These are phyloP conservation scores for Theristicus caerulescens DNA, from an alignment of 2,113 vertebrate genomes.

Conservation along the genomic window DNA sequence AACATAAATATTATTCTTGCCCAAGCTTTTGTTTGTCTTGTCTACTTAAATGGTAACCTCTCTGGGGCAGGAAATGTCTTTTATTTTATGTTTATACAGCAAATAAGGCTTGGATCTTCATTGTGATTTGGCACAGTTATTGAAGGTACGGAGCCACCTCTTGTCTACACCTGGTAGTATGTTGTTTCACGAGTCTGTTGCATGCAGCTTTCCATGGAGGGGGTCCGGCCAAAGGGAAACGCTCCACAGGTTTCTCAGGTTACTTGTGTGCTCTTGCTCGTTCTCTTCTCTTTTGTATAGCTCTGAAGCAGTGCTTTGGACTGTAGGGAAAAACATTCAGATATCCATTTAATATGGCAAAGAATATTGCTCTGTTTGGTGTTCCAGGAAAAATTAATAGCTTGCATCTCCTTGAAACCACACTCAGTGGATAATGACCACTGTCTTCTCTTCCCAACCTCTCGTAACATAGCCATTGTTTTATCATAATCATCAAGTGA, in stretches of 20 bases:
- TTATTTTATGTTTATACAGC: background rate
- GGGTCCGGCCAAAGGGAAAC: background rate
- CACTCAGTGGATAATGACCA: background rate
- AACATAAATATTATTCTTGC: slow-evolving; percentile 26
- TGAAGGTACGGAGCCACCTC: background rate
- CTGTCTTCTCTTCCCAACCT: background rate
- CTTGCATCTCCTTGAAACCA: background rate
- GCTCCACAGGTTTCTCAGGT: background rate
- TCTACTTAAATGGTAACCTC: background rate
- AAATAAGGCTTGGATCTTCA: background rate
- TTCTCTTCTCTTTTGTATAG: background rate
- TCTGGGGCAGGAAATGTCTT: background rate
- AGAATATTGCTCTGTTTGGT: background rate
- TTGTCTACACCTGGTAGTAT: background rate
- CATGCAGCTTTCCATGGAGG: background rate
- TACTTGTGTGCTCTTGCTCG: background rate
- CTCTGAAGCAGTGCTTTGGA: background rate
- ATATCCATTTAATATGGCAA: background rate
- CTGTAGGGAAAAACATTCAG: background rate
- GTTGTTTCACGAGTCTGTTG: background rate
- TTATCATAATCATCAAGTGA: background rate
- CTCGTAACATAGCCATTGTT: background rate
- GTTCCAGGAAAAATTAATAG: background rate
- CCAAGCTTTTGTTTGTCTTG: slow-evolving; percentile 7
- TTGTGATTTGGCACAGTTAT: background rate